Evolutionary conservation across 1,140 invertebrate species (phyloP).

Genomic region (Bombyx mandarina): DNA sequence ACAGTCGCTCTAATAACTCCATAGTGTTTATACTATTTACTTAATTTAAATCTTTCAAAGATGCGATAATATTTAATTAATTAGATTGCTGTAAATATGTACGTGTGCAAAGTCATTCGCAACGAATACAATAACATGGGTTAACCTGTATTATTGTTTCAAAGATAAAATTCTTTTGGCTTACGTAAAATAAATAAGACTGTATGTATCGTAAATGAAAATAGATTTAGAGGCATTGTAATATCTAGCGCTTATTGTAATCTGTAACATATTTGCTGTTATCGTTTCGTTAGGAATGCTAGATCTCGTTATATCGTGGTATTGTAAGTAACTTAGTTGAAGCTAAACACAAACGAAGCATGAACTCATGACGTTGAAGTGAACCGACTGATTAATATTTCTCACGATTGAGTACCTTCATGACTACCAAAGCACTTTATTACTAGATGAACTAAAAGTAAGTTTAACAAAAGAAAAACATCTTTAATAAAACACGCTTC

Average conservation of each 20-base stretch:
- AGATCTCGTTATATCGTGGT: conserved; percentile 49
- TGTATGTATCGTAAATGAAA: conserved; percentile 39
- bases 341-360: too few species aligned
- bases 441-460: background rate
- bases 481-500: conserved; percentile 13
- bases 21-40: too few species aligned
- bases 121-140: background rate
- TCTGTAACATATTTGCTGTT: conserved; percentile 30
- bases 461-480: background rate
- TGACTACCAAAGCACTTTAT: conserved; percentile 55
- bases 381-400: conserved; percentile 47
- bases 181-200: conserved; percentile 40
- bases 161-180: conserved; percentile 15
- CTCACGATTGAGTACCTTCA: conserved; percentile 45
- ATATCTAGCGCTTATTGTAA: conserved; percentile 22
- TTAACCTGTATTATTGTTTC: background rate
- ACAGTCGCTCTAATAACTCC: too few species aligned
- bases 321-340: background rate
- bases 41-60: too few species aligned
- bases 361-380: conserved; percentile 7
- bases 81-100: too few species aligned
- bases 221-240: conserved; percentile 17
- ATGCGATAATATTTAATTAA: too few species aligned
- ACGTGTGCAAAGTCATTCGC: too few species aligned
- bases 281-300: conserved; percentile 46